Percentiles rank a stretch among this genome's conserved stretches.
These are phyloP conservation scores for Andricus curvator DNA, from an alignment of 2,888 invertebrate genomes.

Conservation along the genomic window DNA sequence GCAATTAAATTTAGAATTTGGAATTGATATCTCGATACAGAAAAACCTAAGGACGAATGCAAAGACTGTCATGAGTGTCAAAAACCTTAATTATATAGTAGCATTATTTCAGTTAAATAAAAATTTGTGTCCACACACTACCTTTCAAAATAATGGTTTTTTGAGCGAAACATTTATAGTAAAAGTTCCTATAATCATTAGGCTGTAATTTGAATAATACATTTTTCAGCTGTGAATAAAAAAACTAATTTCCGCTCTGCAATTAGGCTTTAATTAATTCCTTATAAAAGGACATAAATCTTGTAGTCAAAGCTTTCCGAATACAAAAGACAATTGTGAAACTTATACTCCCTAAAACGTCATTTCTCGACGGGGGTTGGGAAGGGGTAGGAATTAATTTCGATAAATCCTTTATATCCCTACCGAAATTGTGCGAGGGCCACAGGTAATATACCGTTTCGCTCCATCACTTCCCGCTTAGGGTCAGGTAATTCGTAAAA, in stretches of 20 bases:
- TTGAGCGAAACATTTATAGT: too few species aligned
- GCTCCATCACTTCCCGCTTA: slow-evolving; percentile 59
- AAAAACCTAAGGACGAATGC: too few species aligned
- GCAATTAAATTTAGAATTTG: too few species aligned
- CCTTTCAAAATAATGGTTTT: too few species aligned
- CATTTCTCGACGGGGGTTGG: slow-evolving; percentile 33
- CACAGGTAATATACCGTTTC: slow-evolving; percentile 57
- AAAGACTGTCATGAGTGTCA: too few species aligned
- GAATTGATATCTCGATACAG: too few species aligned
- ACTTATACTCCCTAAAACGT: slow-evolving; percentile 33
- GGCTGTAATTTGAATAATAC: not conserved
- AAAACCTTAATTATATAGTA: too few species aligned
- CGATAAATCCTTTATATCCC: slow-evolving; percentile 37
- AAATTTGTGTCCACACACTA: too few species aligned
- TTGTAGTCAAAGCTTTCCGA: slow-evolving; percentile 15
- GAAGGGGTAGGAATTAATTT: slow-evolving; percentile 29
- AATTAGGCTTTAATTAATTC: slow-evolving; percentile 27
- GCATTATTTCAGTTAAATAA: too few species aligned
- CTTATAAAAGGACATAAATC: slow-evolving; percentile 8
- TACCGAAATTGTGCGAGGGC: slow-evolving; percentile 36
- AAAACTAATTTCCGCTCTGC: not conserved
- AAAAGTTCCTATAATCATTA: not conserved
- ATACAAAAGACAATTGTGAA: slow-evolving; percentile 40
- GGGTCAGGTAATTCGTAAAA: slow-evolving; percentile 66
- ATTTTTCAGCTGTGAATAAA: not conserved